Evolutionary conservation across 2,113 vertebrate species (phyloP).

Genomic region (Lota lota): DNA sequence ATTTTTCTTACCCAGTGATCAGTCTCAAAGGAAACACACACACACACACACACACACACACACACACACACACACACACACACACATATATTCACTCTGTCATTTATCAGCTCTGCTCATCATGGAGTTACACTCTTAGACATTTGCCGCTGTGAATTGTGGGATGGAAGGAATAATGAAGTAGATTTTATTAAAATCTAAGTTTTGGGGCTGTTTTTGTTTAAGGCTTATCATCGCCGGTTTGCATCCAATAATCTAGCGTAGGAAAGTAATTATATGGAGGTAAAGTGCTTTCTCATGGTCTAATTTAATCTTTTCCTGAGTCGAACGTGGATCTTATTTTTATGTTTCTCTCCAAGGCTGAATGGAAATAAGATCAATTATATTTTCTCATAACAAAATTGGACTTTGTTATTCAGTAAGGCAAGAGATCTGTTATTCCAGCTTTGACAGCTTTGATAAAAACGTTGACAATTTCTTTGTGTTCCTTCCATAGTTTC

Average conservation of each 20-base stretch:
- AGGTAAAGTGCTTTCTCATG: conserved; percentile 37
- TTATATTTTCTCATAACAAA: too few species aligned
- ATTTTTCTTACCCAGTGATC: too few species aligned
- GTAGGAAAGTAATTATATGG: conserved; percentile 39
- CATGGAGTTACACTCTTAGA: conserved; percentile 46
- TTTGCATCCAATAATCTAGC: conserved; percentile 10
- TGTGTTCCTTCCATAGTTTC: too few species aligned
- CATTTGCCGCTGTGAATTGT: conserved; percentile 27
- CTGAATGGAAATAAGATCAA: conserved; percentile 6
- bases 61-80: too few species aligned
- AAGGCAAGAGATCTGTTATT: background rate
- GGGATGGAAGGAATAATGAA: conserved; percentile 17
- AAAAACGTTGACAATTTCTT: too few species aligned
- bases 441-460: too few species aligned
- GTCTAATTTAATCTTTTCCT: conserved; percentile 25
- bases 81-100: conserved; percentile 26
- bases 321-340: conserved; percentile 26
- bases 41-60: too few species aligned
- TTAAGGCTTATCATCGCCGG: conserved; percentile 26
- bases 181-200: conserved; percentile 52
- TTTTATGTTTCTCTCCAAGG: conserved; percentile 26
- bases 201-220: conserved; percentile 55
- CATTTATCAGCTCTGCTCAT: conserved; percentile 39
- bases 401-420: background rate
- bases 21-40: too few species aligned